Conservation (phyloP, 2,113 vertebrate genomes). For the Sinocyclocheilus anophthalmus region DNA sequence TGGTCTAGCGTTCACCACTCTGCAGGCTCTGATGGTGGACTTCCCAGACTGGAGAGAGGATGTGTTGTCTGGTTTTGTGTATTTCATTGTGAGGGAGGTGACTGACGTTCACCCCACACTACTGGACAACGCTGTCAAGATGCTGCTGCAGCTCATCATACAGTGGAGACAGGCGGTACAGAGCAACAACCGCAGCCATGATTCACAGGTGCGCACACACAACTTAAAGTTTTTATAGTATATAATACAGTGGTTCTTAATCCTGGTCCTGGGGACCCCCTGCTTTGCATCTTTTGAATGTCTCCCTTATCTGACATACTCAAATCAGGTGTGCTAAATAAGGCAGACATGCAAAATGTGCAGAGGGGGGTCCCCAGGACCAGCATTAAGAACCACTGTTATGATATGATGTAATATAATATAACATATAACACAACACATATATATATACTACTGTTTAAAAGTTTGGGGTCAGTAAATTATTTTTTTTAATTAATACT, state of each 20-base stretch:
- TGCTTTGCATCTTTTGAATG: no score
- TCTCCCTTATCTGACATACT: no score
- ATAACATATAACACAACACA: no score
- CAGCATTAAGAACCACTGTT: no score
- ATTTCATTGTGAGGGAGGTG: constrained; percentile 96
- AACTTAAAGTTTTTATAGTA: not conserved
- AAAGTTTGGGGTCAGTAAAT: no score
- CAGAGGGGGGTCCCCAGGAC: no score
- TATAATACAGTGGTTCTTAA: no score
- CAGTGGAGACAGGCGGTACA: constrained; percentile 96
- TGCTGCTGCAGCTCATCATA: constrained; percentile 95
- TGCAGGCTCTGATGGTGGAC: constrained; percentile 96
- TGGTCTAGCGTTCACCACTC: constrained; percentile 94
- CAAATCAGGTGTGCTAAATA: no score
- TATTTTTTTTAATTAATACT: no score
- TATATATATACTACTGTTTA: not conserved
- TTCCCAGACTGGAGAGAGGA: constrained; percentile 98
- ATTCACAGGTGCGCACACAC: constrained; percentile 80
- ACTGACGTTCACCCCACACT: constrained; percentile 94
- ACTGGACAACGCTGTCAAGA: constrained; percentile 96
- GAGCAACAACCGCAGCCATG: constrained; percentile 87
- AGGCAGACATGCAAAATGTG: no score
- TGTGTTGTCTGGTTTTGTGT: constrained; percentile 94
- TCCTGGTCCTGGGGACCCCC: no score
- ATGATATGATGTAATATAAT: not conserved